Evolutionary conservation across 2,888 invertebrate genomes (phyloP).

Genomic region (Campoplex nolae): DNA sequence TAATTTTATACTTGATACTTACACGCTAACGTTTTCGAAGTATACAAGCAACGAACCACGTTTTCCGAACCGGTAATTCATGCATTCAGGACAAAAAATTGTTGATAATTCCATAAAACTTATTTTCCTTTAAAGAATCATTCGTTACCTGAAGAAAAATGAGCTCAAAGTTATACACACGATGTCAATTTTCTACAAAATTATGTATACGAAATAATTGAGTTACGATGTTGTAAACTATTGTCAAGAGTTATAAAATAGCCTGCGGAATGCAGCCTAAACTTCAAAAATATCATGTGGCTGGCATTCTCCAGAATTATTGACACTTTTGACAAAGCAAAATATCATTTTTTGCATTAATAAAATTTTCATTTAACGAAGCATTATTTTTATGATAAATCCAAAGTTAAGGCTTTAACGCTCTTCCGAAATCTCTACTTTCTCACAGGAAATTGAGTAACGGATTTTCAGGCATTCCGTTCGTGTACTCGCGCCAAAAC

Average conservation of each 20-base stretch:
- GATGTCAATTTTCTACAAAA: not conserved
- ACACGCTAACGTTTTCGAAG: not conserved
- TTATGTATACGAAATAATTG: not conserved
- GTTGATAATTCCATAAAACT: not conserved
- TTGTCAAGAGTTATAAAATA: not conserved
- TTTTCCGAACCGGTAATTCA: not conserved
- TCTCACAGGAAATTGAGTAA: not conserved
- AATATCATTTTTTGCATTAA: not conserved
- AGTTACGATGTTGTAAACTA: not conserved
- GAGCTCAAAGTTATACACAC: not conserved
- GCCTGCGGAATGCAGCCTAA: not conserved
- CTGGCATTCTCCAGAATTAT: not conserved
- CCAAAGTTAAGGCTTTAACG: not conserved
- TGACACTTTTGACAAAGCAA: not conserved
- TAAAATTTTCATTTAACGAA: not conserved
- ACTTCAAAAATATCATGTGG: no score
- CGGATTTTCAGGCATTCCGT: not conserved
- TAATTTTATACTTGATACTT: not conserved
- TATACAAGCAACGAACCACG: not conserved
- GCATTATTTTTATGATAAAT: not conserved
- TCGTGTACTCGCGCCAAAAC: not conserved
- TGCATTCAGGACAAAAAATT: not conserved
- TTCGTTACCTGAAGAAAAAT: not conserved
- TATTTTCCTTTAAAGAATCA: not conserved
- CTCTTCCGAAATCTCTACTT: not conserved